Conservation (phyloP, 2,888 invertebrate species). For the Athalia cordata region DNA sequence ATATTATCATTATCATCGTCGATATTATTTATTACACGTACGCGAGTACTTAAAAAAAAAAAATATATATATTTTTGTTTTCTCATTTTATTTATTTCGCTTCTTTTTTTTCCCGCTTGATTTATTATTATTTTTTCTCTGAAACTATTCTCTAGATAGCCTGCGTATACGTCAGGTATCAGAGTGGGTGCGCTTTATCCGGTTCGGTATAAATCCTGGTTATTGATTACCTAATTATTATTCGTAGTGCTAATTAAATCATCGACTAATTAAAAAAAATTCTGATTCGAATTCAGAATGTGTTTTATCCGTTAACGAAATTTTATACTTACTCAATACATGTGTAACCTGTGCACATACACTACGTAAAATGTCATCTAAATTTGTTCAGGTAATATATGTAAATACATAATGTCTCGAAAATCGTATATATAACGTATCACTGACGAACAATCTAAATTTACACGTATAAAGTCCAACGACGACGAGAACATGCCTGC, state of each 20-base stretch:
- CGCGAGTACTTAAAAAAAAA: not conserved
- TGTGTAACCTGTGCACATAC: not conserved
- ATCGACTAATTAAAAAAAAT: constrained; percentile 25
- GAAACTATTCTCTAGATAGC: not conserved
- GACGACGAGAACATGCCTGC: too few species aligned
- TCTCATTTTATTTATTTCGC: not conserved
- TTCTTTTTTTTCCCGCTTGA: too few species aligned
- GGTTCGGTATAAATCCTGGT: too few species aligned
- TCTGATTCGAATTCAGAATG: constrained; percentile 6
- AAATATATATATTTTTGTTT: not conserved
- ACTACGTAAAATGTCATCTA: too few species aligned
- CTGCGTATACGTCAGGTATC: not conserved
- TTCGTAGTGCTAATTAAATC: constrained; percentile 46
- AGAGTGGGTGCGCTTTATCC: not conserved
- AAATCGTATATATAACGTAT: too few species aligned
- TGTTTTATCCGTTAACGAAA: constrained; percentile 5
- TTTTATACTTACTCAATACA: constrained; percentile 1
- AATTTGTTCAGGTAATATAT: too few species aligned
- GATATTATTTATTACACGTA: not conserved
- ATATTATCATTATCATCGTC: not conserved
- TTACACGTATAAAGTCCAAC: too few species aligned
- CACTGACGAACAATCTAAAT: too few species aligned
- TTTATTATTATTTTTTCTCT: too few species aligned
- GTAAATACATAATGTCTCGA: too few species aligned
- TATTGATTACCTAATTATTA: constrained; percentile 43